Conservation (phyloP, 2,888 invertebrate species). For the Zaprionus lineosus region DNA sequence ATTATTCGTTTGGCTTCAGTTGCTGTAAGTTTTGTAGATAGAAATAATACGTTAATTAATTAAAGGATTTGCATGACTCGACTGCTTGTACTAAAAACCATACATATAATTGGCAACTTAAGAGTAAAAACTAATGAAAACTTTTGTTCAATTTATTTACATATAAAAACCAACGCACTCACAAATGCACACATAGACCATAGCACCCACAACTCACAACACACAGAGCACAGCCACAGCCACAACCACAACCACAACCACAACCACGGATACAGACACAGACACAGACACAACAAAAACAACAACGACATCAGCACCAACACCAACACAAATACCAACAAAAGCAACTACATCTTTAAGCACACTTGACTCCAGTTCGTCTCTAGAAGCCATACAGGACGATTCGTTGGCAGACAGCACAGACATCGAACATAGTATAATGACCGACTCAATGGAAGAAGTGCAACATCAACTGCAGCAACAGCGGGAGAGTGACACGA, state of each 20-base stretch:
- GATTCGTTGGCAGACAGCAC: slow-evolving; percentile 73
- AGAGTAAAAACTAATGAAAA: slow-evolving; percentile 52
- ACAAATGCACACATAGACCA: slow-evolving; percentile 20
- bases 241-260: slow-evolving; percentile 30
- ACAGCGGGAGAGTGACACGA: slow-evolving; percentile 23
- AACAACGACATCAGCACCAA: slow-evolving; percentile 32
- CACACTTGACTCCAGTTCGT: slow-evolving; percentile 42
- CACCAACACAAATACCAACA: slow-evolving; percentile 34
- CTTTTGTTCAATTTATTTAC: slow-evolving; percentile 62
- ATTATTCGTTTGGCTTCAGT: slow-evolving; percentile 40
- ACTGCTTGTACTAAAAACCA: slow-evolving; percentile 36
- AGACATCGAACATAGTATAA: slow-evolving; percentile 49
- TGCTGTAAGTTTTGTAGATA: slow-evolving; percentile 41
- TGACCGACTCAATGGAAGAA: slow-evolving; percentile 46
- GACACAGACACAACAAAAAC: slow-evolving; percentile 57
- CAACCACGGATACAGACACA: slow-evolving; percentile 27
- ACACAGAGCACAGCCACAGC: slow-evolving; percentile 49
- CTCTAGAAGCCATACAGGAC: slow-evolving; percentile 28
- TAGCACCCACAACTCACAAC: slow-evolving; percentile 26
- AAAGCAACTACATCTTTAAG: slow-evolving; percentile 41
- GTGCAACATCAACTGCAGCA: slow-evolving; percentile 28
- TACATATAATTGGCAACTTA: slow-evolving; percentile 41
- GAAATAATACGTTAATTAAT: background rate
- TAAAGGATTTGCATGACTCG: slow-evolving; percentile 42
- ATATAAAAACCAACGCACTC: slow-evolving; percentile 37